Percentiles rank a stretch among this genome's conserved stretches.
Evolutionary conservation across 1,140 invertebrate genomes (phyloP).

Genomic region (Brachionus rubens): DNA sequence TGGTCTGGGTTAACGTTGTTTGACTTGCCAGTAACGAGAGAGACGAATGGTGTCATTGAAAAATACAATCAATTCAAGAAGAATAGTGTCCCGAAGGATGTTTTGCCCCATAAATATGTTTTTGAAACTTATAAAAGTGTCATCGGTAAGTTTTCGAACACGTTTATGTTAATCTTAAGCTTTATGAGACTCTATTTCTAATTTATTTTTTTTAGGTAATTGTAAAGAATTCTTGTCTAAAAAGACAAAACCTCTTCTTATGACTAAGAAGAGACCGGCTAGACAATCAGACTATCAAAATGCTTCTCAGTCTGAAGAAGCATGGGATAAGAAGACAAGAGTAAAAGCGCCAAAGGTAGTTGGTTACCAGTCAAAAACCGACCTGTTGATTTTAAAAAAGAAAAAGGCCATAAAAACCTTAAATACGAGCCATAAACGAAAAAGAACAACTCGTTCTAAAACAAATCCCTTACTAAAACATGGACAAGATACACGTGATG

Average conservation of each 20-base stretch:
- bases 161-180: constrained; percentile 1
- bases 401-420: constrained; percentile 31
- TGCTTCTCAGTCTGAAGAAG: constrained; percentile 19
- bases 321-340: constrained; percentile 13
- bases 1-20: constrained; percentile 19
- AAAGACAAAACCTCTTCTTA: neutral
- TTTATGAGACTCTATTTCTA: constrained; percentile 7
- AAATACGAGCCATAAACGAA: constrained; percentile 8
- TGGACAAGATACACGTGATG: neutral
- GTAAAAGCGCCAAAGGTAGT: neutral
- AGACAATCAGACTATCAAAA: constrained; percentile 33
- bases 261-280: constrained; percentile 9
- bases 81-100: constrained; percentile 22
- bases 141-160: constrained; percentile 16
- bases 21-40: constrained; percentile 16
- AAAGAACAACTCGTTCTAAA: neutral
- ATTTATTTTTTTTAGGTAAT: constrained; percentile 22
- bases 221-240: constrained; percentile 38
- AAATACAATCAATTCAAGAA: constrained; percentile 40
- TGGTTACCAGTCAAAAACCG: constrained; percentile 27
- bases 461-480: no score
- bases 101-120: constrained; percentile 33
- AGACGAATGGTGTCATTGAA: constrained; percentile 33
- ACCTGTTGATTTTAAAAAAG: constrained; percentile 17
- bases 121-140: constrained; percentile 41